Percentiles rank a stretch among this genome's conserved stretches.
phyloP scores from a whole-genome alignment of 2,113 vertebrate genomes.

The Gila orcuttii region DNA sequence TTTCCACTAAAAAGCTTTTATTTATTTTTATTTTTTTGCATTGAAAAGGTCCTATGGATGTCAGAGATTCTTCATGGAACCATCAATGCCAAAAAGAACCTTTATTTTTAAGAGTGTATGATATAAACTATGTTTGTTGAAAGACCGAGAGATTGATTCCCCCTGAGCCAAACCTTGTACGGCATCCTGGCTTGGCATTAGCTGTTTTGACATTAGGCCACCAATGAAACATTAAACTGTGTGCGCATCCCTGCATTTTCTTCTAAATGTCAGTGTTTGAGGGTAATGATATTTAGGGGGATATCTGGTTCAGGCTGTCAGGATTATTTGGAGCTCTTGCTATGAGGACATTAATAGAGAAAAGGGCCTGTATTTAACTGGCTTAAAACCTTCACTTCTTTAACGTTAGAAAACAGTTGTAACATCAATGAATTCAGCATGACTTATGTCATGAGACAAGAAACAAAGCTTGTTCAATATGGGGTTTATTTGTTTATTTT shows the following conservation, averaged over 20 bases:
- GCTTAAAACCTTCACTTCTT: background rate
- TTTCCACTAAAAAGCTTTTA: no score
- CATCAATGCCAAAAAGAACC: no score
- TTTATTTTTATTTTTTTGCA: no score
- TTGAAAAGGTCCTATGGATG: no score
- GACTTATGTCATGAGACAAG: background rate
- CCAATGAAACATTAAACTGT: constrained; percentile 40
- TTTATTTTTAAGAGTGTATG: background rate
- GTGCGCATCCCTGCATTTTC: constrained; percentile 12
- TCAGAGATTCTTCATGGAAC: no score
- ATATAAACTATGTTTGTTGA: background rate
- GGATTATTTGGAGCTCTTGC: background rate
- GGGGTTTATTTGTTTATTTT: background rate
- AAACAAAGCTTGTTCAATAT: background rate
- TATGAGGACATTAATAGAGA: background rate
- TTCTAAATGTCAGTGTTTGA: constrained; percentile 38
- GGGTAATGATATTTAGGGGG: constrained; percentile 9
- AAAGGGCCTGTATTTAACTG: background rate
- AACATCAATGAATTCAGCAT: background rate
- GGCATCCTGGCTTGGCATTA: background rate
- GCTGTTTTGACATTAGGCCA: constrained; percentile 15
- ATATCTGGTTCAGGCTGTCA: background rate
- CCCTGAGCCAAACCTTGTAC: background rate
- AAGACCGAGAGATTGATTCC: background rate
- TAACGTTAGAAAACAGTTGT: background rate